Evolutionary conservation across 2,113 vertebrate genomes (phyloP).

Genomic region (Paradoxurus hermaphroditus): DNA sequence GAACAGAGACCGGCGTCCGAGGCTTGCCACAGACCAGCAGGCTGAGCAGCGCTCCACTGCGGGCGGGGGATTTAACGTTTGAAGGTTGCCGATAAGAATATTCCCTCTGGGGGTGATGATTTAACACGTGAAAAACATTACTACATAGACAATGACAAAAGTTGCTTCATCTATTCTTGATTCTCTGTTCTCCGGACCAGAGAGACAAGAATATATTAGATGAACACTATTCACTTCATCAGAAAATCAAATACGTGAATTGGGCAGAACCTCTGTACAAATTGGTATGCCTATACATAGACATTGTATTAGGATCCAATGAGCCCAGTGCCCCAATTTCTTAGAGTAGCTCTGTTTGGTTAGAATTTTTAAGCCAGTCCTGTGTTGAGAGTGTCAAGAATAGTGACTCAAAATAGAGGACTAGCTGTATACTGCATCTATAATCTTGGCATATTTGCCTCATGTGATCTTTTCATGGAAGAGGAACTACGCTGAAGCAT

Average conservation of each 20-base stretch:
- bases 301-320: background rate
- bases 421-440: background rate
- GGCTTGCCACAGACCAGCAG: background rate
- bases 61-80: background rate
- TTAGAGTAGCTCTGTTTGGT: background rate
- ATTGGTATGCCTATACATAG: background rate
- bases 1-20: background rate
- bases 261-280: background rate
- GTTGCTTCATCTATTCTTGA: background rate
- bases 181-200: background rate
- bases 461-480: background rate
- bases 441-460: background rate
- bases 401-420: background rate
- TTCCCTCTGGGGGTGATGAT: background rate
- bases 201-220: no score
- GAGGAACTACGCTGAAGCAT: background rate
- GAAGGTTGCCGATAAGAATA: background rate
- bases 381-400: background rate
- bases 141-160: background rate
- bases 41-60: background rate
- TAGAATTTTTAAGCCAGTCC: background rate
- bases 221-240: background rate
- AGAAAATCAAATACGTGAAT: background rate
- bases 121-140: background rate
- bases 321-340: background rate